These are phyloP conservation scores for Petrolisthes cinctipes DNA, from an alignment of 2,888 invertebrate genomes.

Conservation along the genomic window DNA sequence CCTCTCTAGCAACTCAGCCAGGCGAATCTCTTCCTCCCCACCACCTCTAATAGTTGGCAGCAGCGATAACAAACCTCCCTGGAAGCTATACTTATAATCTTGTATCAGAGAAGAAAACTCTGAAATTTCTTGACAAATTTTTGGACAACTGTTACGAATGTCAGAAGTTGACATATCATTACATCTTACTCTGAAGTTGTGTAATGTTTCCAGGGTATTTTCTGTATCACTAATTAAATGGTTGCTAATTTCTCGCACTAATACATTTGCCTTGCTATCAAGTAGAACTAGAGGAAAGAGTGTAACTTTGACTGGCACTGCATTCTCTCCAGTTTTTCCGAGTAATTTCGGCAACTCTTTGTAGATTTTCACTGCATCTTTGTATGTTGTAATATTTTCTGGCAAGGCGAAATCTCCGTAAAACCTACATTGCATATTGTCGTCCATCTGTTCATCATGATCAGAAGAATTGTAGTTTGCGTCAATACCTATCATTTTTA, in stretches of 20 bases:
- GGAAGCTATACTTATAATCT: constrained; percentile 23
- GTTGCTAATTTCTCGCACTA: constrained; percentile 37
- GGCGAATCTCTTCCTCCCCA: constrained; percentile 7
- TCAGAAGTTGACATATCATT: constrained; percentile 19
- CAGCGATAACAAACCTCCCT: constrained; percentile 12
- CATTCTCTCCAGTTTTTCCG: constrained; percentile 12
- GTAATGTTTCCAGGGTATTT: constrained; percentile 12
- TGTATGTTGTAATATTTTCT: constrained; percentile 6
- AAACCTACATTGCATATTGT: constrained; percentile 21
- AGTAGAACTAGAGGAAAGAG: constrained; percentile 26
- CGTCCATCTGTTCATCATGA: neutral
- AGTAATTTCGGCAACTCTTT: constrained; percentile 22
- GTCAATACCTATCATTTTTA: neutral
- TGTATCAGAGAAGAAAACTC: constrained; percentile 7
- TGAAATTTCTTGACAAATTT: constrained; percentile 1
- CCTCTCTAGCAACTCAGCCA: constrained; percentile 9
- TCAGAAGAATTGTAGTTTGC: neutral
- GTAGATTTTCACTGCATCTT: constrained; percentile 25
- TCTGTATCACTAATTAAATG: constrained; percentile 24
- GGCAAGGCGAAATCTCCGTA: constrained; percentile 23
- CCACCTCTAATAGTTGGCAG: constrained; percentile 39
- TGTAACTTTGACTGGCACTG: constrained; percentile 24
- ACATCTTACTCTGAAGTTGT: constrained; percentile 23
- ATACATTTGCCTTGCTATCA: constrained; percentile 14
- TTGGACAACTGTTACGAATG: neutral